A percentile compares a stretch with the other conserved stretches of the same genome.
These are phyloP conservation scores for Panopea generosa DNA, from an alignment of 2,888 invertebrate species.

Conservation along the genomic window DNA sequence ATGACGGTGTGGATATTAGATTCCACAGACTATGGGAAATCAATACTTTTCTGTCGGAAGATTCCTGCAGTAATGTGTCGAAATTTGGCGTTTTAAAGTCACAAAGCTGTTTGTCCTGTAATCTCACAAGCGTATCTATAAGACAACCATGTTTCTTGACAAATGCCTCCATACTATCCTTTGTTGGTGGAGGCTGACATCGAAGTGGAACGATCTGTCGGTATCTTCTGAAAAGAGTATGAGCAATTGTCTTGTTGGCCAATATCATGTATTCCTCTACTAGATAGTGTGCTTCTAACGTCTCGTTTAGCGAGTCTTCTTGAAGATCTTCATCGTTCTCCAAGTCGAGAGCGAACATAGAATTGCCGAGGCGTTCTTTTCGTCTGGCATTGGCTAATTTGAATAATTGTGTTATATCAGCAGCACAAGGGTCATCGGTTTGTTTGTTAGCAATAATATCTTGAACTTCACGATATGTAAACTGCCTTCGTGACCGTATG, in stretches of 20 bases:
- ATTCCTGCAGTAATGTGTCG: neutral
- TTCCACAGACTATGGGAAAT: neutral
- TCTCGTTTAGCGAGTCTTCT: constrained; percentile 18
- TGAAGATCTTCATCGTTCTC: neutral
- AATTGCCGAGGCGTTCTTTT: constrained; percentile 35
- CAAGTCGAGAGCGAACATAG: constrained; percentile 35
- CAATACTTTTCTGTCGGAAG: neutral
- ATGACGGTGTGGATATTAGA: neutral
- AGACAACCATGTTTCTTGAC: constrained; percentile 16
- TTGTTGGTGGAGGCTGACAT: constrained; percentile 41
- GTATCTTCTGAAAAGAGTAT: constrained; percentile 25
- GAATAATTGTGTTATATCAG: constrained; percentile 26
- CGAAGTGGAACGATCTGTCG: constrained; percentile 47
- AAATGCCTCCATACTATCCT: constrained; percentile 34
- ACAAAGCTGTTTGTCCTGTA: constrained; percentile 31
- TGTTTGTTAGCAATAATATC: constrained; percentile 9
- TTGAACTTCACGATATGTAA: constrained; percentile 50
- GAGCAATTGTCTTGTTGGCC: constrained; percentile 45
- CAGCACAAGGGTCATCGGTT: neutral
- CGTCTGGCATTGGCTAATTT: constrained; percentile 35
- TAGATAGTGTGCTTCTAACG: constrained; percentile 50
- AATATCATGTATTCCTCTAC: constrained; percentile 64
- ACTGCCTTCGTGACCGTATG: constrained; percentile 28
- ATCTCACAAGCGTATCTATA: constrained; percentile 21
- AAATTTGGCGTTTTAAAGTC: constrained; percentile 1